Conservation (phyloP, 2,113 vertebrate species). For the Osmerus mordax region DNA sequence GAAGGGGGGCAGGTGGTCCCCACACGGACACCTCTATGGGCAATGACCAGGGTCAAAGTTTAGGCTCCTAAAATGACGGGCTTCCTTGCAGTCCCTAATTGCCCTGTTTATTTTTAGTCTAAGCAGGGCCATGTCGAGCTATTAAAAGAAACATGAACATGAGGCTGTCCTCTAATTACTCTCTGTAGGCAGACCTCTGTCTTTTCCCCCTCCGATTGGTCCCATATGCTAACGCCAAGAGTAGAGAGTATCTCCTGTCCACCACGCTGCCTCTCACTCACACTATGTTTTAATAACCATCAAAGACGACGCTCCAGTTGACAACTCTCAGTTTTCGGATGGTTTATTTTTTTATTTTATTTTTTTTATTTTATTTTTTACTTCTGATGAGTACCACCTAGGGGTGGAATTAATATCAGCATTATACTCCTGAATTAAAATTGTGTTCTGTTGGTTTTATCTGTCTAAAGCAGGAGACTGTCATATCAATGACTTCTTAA, state of each 20-base stretch:
- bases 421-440: too few species aligned
- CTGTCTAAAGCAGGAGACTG: too few species aligned
- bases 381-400: background rate
- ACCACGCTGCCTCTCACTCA: conserved; percentile 58
- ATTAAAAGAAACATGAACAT: conserved; percentile 84
- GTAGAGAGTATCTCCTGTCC: conserved; percentile 62
- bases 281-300: background rate
- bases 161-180: conserved; percentile 82
- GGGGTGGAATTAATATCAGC: too few species aligned
- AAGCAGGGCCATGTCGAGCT: conserved; percentile 76
- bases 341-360: background rate
- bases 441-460: too few species aligned
- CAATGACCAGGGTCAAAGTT: conserved; percentile 73
- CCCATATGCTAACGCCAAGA: conserved; percentile 68
- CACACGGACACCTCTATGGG: conserved; percentile 64
- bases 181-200: conserved; percentile 62
- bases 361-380: background rate
- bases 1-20: conserved; percentile 63
- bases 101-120: conserved; percentile 81
- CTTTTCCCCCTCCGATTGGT: conserved; percentile 71
- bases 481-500: background rate
- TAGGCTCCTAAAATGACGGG: conserved; percentile 68
- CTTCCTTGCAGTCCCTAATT: conserved; percentile 71
- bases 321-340: background rate
- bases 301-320: background rate